These are phyloP conservation scores for Agriotes lineatus DNA, from an alignment of 2,888 invertebrate genomes.

Conservation along the genomic window DNA sequence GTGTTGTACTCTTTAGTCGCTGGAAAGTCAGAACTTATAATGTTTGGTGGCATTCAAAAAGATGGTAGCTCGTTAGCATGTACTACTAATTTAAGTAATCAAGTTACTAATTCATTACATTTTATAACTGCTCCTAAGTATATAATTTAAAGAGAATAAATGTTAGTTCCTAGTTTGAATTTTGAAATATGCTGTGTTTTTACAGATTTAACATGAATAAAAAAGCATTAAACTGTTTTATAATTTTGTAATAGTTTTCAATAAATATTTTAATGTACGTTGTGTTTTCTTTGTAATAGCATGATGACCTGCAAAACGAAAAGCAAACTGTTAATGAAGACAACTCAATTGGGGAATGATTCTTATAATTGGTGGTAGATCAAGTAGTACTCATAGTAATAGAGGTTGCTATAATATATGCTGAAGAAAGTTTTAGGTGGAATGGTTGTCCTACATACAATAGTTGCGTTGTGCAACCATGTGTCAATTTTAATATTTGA, in stretches of 20 bases:
- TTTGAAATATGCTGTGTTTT: slow-evolving; percentile 2
- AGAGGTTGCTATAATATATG: too few species aligned
- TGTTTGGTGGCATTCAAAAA: slow-evolving; percentile 96
- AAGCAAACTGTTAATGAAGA: too few species aligned
- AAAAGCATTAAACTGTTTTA: slow-evolving; percentile 9
- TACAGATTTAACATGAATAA: neutral
- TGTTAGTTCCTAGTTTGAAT: slow-evolving; percentile 18
- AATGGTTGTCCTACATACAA: too few species aligned
- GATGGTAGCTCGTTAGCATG: slow-evolving; percentile 73
- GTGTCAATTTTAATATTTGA: too few species aligned
- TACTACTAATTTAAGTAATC: slow-evolving; percentile 68
- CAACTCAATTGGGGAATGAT: too few species aligned
- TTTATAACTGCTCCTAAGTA: slow-evolving; percentile 80
- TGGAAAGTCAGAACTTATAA: slow-evolving; percentile 91
- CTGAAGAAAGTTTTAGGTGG: too few species aligned
- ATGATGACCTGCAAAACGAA: too few species aligned
- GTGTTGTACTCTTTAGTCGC: slow-evolving; percentile 90
- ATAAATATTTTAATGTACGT: slow-evolving; percentile 19
- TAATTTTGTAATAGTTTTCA: slow-evolving; percentile 31
- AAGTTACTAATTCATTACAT: slow-evolving; percentile 83
- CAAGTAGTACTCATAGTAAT: too few species aligned
- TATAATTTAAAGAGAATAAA: slow-evolving; percentile 68
- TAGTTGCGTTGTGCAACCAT: too few species aligned
- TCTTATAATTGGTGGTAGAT: too few species aligned
- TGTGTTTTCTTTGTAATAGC: too few species aligned